phyloP scores from a whole-genome alignment of 2,888 invertebrate species.

The Trichogramma evanescens region DNA sequence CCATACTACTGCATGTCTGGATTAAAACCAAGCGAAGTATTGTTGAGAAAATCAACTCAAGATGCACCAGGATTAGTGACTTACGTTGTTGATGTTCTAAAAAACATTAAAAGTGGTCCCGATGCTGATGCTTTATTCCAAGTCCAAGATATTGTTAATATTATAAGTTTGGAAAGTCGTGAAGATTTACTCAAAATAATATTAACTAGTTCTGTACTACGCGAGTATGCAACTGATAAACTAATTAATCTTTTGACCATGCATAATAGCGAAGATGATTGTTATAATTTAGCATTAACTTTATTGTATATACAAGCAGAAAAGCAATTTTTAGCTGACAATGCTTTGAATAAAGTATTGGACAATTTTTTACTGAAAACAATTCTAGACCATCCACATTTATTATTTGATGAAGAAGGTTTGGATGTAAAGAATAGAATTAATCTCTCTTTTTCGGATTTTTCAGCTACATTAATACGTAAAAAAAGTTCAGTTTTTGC shows the following conservation, averaged over 20 bases:
- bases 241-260: conserved; percentile 48
- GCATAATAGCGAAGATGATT: conserved; percentile 34
- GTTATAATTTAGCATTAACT: conserved; percentile 48
- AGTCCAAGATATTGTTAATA: conserved; percentile 40
- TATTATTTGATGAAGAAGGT: conserved; percentile 50
- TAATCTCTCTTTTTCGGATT: conserved; percentile 51
- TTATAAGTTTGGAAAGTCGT: conserved; percentile 33
- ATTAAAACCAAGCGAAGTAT: conserved; percentile 49
- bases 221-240: conserved; percentile 55
- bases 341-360: conserved; percentile 46
- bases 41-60: conserved; percentile 38
- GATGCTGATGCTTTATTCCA: conserved; percentile 49
- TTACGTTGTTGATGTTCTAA: conserved; percentile 40
- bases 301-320: conserved; percentile 52
- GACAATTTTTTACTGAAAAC: conserved; percentile 44
- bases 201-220: conserved; percentile 50
- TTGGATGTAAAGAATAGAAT: conserved; percentile 40
- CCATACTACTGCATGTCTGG: conserved; percentile 55
- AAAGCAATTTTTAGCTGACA: conserved; percentile 48
- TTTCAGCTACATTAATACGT: conserved; percentile 51
- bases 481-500: conserved; percentile 49
- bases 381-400: conserved; percentile 48
- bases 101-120: conserved; percentile 45
- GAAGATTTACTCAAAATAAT: conserved; percentile 50
- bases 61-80: conserved; percentile 39